Evolutionary conservation across 2,888 invertebrate species (phyloP).

Genomic region (Hydroisotoma schaefferi): DNA sequence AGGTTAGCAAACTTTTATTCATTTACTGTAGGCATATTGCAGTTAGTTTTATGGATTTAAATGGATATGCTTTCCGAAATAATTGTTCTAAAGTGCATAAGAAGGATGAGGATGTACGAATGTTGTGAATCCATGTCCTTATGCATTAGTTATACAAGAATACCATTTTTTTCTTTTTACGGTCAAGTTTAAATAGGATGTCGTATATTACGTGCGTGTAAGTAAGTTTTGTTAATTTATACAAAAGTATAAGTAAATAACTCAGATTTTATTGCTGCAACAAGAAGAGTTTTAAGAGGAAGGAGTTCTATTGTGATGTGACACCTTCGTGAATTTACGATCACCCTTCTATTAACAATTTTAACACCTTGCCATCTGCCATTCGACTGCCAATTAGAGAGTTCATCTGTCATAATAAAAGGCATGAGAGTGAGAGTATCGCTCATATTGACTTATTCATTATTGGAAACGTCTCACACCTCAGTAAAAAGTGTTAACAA

Average conservation of each 20-base stretch:
- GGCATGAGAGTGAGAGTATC: slow-evolving; percentile 2
- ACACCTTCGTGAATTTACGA: not conserved
- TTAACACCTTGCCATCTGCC: slow-evolving; percentile 30
- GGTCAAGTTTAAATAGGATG: too few species aligned
- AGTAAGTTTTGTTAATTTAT: too few species aligned
- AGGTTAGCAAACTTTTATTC: slow-evolving; percentile 19
- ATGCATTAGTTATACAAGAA: too few species aligned
- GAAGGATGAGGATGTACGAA: too few species aligned
- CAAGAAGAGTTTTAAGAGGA: not conserved
- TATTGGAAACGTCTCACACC: slow-evolving; percentile 9
- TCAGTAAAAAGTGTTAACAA: slow-evolving; percentile 25
- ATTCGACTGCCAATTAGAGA: slow-evolving; percentile 24
- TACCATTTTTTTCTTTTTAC: too few species aligned
- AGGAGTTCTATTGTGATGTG: not conserved
- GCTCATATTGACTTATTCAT: not conserved
- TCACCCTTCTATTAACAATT: slow-evolving; percentile 3
- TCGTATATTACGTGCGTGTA: too few species aligned
- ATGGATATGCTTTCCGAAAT: too few species aligned
- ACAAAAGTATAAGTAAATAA: too few species aligned
- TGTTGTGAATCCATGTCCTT: too few species aligned
- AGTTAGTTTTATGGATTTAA: too few species aligned
- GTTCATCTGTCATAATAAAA: slow-evolving; percentile 4
- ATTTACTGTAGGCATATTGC: not conserved
- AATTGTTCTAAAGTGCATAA: too few species aligned
- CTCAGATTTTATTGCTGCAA: too few species aligned